Conservation (phyloP, 2,797 vertebrate species). For the Buphagus erythrorhynchus region DNA sequence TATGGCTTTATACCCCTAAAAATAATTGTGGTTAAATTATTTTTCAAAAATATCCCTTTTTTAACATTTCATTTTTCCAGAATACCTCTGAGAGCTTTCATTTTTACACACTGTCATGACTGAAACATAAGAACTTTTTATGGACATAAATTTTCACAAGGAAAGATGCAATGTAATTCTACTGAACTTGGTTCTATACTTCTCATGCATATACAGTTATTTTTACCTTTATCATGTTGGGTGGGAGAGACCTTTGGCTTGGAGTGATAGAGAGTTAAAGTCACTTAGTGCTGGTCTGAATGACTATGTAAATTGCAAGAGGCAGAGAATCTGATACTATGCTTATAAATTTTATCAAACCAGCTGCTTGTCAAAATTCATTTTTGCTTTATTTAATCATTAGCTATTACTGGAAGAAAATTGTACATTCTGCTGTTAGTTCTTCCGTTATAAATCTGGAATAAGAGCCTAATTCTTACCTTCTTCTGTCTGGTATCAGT, state of each 20-base stretch:
- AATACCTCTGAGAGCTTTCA: neutral
- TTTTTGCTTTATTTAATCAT: conserved; percentile 60
- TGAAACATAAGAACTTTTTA: neutral
- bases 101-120: neutral
- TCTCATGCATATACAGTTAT: neutral
- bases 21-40: neutral
- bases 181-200: neutral
- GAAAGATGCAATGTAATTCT: neutral
- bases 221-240: neutral
- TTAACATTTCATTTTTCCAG: neutral
- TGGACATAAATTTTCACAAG: neutral
- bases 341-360: conserved; percentile 38
- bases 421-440: neutral
- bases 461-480: neutral
- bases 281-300: neutral
- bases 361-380: conserved; percentile 51
- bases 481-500: neutral
- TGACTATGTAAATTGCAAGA: conserved; percentile 50
- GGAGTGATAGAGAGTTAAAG: neutral
- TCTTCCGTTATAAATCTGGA: conserved; percentile 20
- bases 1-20: neutral
- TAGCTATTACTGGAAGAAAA: neutral
- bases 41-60: neutral
- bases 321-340: conserved; percentile 29
- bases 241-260: neutral